Evolutionary conservation across 2,113 vertebrate genomes (phyloP).

Genomic region (Chascanopsetta lugubris): DNA sequence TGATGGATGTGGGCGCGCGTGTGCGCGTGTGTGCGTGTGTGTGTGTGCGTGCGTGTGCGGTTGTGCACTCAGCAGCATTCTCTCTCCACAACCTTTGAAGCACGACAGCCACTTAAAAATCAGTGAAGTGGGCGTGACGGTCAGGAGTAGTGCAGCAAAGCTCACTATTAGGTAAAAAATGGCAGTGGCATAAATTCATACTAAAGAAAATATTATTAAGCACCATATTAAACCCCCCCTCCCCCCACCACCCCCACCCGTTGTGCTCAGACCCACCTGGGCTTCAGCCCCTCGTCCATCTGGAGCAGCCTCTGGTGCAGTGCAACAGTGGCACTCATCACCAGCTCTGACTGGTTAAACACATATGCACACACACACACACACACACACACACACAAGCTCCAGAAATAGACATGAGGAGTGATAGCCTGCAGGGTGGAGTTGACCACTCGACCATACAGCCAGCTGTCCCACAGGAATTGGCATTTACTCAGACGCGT

Average conservation of each 20-base stretch:
- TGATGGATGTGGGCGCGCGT: background rate
- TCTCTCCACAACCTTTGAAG: constrained; percentile 23
- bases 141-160: constrained; percentile 20
- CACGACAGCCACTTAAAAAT: constrained; percentile 44
- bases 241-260: too few species aligned
- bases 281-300: constrained; percentile 42
- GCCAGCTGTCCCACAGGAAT: constrained; percentile 59
- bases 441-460: constrained; percentile 53
- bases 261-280: constrained; percentile 27
- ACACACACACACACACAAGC: constrained; percentile 6
- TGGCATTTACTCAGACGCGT: constrained; percentile 48
- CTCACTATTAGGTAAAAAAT: background rate
- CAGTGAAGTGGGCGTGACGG: constrained; percentile 15
- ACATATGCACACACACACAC: constrained; percentile 31
- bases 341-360: constrained; percentile 46
- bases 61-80: background rate
- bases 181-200: background rate
- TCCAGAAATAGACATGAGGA: constrained; percentile 56
- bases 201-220: background rate
- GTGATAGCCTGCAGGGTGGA: constrained; percentile 48
- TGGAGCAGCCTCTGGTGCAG: constrained; percentile 55
- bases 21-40: constrained; percentile 9
- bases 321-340: constrained; percentile 5
- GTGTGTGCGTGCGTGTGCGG: constrained; percentile 6
- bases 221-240: background rate